These are phyloP conservation scores for Eupithecia pulchellata DNA, from an alignment of 2,888 invertebrate species.

Conservation along the genomic window DNA sequence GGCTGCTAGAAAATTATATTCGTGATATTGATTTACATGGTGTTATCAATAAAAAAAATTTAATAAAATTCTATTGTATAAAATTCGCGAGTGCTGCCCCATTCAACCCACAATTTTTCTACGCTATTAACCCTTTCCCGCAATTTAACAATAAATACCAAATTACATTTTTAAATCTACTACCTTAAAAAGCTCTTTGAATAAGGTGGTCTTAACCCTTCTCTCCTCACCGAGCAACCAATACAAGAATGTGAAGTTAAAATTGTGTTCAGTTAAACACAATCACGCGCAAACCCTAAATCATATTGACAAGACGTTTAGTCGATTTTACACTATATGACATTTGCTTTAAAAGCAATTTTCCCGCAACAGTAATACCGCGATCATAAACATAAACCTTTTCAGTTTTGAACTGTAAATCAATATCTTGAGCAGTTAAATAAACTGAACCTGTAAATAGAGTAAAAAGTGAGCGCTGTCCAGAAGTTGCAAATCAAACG, in stretches of 20 bases:
- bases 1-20: too few relatives aligned
- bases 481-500: slow-evolving; percentile 81
- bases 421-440: slow-evolving; percentile 39
- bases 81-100: too few relatives aligned
- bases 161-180: neutral
- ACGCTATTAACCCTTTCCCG: neutral
- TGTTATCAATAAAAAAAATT: too few relatives aligned
- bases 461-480: slow-evolving; percentile 63
- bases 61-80: too few relatives aligned
- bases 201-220: neutral
- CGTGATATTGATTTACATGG: too few relatives aligned
- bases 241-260: slow-evolving; percentile 3
- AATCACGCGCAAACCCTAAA: slow-evolving; percentile 15
- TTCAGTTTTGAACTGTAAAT: slow-evolving; percentile 41
- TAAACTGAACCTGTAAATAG: slow-evolving; percentile 47
- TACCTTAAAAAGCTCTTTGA: neutral
- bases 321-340: slow-evolving; percentile 9
- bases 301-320: slow-evolving; percentile 18
- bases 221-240: neutral
- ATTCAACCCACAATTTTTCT: too few relatives aligned
- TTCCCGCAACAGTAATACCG: slow-evolving; percentile 28
- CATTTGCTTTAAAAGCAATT: slow-evolving; percentile 11
- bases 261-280: slow-evolving; percentile 1
- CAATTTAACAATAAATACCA: neutral
- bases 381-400: slow-evolving; percentile 37